Percentiles rank a stretch among this genome's conserved stretches.
These are phyloP conservation scores for Heterodera filipjevi DNA, from an alignment of 2,888 invertebrate species.

Conservation along the genomic window DNA sequence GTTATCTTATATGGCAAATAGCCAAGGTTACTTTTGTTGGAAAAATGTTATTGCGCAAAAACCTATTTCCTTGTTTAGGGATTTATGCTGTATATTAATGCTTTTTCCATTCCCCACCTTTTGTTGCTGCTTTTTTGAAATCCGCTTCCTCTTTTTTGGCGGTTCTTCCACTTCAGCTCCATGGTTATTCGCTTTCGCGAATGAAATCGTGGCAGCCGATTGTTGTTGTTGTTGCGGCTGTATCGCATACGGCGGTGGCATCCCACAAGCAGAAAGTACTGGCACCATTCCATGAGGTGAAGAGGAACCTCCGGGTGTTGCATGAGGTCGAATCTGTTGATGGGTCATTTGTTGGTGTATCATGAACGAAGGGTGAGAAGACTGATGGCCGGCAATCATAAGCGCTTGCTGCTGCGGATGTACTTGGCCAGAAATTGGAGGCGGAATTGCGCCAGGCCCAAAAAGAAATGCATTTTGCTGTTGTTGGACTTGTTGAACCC, in stretches of 20 bases:
- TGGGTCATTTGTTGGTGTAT: constrained; percentile 11
- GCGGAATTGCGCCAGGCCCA: background rate
- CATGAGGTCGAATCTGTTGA: constrained; percentile 6
- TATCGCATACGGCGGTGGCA: constrained; percentile 12
- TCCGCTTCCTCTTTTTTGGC: constrained; percentile 46
- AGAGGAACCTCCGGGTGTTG: background rate
- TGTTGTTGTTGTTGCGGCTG: background rate
- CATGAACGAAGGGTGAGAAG: constrained; percentile 21
- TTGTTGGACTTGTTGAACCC: background rate
- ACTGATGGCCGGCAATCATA: constrained; percentile 4
- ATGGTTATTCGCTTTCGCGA: constrained; percentile 7
- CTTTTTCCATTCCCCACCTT: no score
- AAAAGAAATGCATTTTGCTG: constrained; percentile 6
- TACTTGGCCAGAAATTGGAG: background rate
- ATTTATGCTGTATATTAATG: no score
- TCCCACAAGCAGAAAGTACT: background rate
- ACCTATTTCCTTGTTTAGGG: no score
- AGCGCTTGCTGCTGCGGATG: constrained; percentile 15
- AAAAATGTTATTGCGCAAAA: no score
- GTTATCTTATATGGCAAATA: no score
- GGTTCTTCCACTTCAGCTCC: constrained; percentile 29
- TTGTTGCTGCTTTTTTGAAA: constrained; percentile 46
- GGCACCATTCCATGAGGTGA: background rate
- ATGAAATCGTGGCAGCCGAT: background rate
- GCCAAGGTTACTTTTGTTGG: no score